These are phyloP conservation scores for Tipula lateralis DNA, from an alignment of 2,888 invertebrate genomes.

Conservation along the genomic window DNA sequence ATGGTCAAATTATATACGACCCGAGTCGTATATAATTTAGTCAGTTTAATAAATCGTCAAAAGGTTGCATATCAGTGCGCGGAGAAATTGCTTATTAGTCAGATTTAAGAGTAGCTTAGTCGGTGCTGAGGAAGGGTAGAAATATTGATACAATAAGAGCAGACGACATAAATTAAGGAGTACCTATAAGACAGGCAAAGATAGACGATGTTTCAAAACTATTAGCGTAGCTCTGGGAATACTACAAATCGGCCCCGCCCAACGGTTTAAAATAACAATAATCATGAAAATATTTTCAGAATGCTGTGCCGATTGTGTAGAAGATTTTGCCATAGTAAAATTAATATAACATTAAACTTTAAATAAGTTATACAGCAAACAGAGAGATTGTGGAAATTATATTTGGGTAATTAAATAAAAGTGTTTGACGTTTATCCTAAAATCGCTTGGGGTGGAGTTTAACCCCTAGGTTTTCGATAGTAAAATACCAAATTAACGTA, in stretches of 20 bases:
- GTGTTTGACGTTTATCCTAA: background rate
- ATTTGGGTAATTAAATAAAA: background rate
- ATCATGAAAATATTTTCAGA: too few relatives aligned
- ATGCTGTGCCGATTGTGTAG: too few relatives aligned
- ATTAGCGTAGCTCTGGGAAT: background rate
- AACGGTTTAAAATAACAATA: too few relatives aligned
- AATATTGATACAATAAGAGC: background rate
- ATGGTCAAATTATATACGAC: too few relatives aligned
- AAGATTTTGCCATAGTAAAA: too few relatives aligned
- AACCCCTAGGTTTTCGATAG: too few relatives aligned
- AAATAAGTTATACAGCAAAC: background rate
- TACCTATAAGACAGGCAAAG: background rate
- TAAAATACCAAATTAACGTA: too few relatives aligned
- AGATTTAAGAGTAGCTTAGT: background rate
- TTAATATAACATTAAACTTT: too few relatives aligned
- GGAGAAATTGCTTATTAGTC: background rate
- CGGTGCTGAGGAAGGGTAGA: background rate
- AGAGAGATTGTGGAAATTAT: background rate
- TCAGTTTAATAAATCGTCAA: background rate
- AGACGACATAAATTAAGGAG: background rate
- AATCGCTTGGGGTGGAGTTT: too few relatives aligned
- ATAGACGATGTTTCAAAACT: background rate
- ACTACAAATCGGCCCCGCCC: too few relatives aligned
- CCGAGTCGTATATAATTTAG: too few relatives aligned
- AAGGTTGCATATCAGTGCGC: background rate